phyloP scores from a whole-genome alignment of 2,888 invertebrate genomes.

The Drosophila acutilabella region DNA sequence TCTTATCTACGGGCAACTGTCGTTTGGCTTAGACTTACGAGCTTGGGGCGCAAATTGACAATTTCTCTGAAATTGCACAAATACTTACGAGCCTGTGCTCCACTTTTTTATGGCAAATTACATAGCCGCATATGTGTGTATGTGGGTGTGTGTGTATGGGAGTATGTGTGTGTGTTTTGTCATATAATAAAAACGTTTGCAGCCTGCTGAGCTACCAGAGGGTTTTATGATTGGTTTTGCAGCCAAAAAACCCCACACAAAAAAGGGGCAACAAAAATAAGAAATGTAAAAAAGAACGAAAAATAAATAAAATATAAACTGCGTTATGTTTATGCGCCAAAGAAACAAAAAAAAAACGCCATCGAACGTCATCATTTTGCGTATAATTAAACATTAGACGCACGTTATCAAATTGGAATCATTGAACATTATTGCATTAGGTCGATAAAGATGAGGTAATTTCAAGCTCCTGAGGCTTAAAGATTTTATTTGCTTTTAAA shows the following conservation, averaged over 20 bases:
- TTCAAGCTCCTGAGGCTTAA: neutral
- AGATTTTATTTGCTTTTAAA: neutral
- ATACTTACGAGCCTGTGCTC: conserved; percentile 70
- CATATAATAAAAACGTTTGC: conserved; percentile 68
- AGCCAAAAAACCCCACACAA: conserved; percentile 21
- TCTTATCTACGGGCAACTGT: conserved; percentile 47
- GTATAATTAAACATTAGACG: conserved; percentile 74
- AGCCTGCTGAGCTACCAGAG: conserved; percentile 52
- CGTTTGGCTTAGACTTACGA: conserved; percentile 74
- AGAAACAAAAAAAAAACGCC: conserved; percentile 39
- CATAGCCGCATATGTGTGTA: conserved; percentile 63
- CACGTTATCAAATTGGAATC: conserved; percentile 55
- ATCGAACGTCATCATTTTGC: conserved; percentile 61
- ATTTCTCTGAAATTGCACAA: conserved; percentile 79
- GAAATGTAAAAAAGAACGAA: conserved; percentile 27
- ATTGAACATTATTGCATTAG: conserved; percentile 34
- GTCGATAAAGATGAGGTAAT: conserved; percentile 4
- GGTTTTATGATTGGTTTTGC: conserved; percentile 76
- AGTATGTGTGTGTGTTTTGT: conserved; percentile 31
- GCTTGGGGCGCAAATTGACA: conserved; percentile 76
- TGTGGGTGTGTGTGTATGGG: conserved; percentile 8
- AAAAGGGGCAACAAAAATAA: conserved; percentile 52
- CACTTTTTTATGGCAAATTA: conserved; percentile 80
- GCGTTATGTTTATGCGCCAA: conserved; percentile 77
- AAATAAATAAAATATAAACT: conserved; percentile 79